Conservation (phyloP, 1,140 invertebrate species). For the Brachionus koreanus region DNA sequence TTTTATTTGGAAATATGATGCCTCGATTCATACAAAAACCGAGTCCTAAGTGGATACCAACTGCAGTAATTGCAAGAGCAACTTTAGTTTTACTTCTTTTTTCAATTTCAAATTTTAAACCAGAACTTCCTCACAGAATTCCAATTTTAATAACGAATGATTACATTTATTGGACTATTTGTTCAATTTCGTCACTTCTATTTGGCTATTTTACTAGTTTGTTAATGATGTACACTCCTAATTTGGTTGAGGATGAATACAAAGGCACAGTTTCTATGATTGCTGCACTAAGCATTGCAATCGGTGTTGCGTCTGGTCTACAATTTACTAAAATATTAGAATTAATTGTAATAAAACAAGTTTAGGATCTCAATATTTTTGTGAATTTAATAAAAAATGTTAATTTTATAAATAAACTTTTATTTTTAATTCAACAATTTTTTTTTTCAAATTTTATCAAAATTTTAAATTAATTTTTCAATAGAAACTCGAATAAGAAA, state of each 20-base stretch:
- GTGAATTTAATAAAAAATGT: background rate
- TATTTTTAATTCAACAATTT: background rate
- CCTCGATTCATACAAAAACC: background rate
- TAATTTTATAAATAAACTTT: background rate
- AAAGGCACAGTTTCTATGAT: conserved; percentile 5
- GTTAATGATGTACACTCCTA: conserved; percentile 42
- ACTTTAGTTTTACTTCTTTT: conserved; percentile 19
- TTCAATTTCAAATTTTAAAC: background rate
- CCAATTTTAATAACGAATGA: conserved; percentile 17
- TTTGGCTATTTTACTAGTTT: conserved; percentile 43
- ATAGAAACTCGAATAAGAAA: too few relatives aligned
- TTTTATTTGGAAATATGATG: conserved; percentile 32
- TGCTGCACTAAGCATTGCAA: background rate
- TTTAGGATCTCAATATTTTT: background rate
- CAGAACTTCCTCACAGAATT: background rate
- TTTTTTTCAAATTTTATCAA: too few relatives aligned
- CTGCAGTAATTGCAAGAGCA: conserved; percentile 21
- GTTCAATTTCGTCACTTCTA: background rate
- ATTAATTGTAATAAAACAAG: background rate
- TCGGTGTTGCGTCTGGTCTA: conserved; percentile 29
- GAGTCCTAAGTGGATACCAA: conserved; percentile 20
- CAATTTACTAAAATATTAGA: conserved; percentile 36
- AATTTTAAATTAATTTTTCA: too few relatives aligned
- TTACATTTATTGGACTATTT: conserved; percentile 21
- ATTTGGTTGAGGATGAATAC: conserved; percentile 1